Percentiles rank a stretch among this genome's conserved stretches.
These are phyloP conservation scores for Cryptocephalus moraei DNA, from an alignment of 2,888 invertebrate genomes.

Conservation along the genomic window DNA sequence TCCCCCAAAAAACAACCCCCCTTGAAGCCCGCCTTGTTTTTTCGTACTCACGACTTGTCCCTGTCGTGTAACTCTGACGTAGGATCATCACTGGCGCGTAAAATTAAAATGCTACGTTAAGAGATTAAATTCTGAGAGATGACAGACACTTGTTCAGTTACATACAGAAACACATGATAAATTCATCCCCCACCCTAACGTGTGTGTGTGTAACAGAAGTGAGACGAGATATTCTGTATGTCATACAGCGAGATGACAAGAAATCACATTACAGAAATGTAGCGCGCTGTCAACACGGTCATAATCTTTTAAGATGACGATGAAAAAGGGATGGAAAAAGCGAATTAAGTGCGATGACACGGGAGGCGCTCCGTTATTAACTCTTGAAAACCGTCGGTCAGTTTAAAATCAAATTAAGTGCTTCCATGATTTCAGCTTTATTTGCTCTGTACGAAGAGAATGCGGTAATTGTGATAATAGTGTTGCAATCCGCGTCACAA, in stretches of 20 bases:
- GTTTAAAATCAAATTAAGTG: too few species aligned
- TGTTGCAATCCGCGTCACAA: too few species aligned
- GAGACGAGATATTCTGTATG: constrained; percentile 1
- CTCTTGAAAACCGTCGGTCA: too few species aligned
- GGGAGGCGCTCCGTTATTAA: too few species aligned
- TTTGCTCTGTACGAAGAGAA: too few species aligned
- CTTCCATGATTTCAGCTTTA: too few species aligned
- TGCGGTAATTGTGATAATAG: too few species aligned
- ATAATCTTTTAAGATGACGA: neutral
- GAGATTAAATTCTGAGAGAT: constrained; percentile 29
- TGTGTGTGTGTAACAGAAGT: constrained; percentile 3
- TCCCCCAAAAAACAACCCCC: too few species aligned
- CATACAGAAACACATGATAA: constrained; percentile 12
- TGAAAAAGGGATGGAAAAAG: too few species aligned
- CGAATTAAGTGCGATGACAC: too few species aligned
- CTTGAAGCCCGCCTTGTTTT: too few species aligned
- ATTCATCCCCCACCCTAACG: constrained; percentile 2
- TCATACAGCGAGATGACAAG: constrained; percentile 9
- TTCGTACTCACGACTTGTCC: too few species aligned
- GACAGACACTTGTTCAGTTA: constrained; percentile 21
- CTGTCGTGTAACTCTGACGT: constrained; percentile 10
- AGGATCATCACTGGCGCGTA: constrained; percentile 23
- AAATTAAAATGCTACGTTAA: constrained; percentile 34
- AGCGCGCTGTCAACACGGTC: constrained; percentile 2
- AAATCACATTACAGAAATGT: constrained; percentile 7